Conservation (phyloP, 2,888 invertebrate genomes). For the Tetramorium bicarinatum region DNA sequence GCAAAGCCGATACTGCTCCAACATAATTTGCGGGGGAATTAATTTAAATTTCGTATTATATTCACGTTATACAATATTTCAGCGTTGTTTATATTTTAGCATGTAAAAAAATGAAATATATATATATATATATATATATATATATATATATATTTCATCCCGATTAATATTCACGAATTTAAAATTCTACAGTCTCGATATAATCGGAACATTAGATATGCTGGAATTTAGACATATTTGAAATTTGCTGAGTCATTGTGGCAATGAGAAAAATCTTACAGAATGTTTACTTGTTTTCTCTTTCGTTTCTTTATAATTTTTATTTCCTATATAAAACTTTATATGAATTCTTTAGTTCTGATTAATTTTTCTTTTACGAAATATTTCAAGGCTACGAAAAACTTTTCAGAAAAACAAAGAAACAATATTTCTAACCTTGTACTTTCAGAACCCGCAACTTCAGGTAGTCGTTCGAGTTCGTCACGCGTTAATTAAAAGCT, state of each 20-base stretch:
- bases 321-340: too few species aligned
- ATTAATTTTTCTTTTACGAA: not conserved
- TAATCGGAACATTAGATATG: not conserved
- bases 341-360: not conserved
- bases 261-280: not conserved
- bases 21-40: conserved; percentile 11
- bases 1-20: conserved; percentile 21
- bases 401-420: not conserved
- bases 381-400: not conserved
- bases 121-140: not conserved
- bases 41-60: conserved; percentile 25
- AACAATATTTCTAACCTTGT: not conserved
- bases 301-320: too few species aligned
- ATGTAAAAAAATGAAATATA: not conserved
- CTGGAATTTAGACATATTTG: not conserved
- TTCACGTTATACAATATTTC: conserved; percentile 18
- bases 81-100: conserved; percentile 6
- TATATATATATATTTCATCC: not conserved
- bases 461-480: too few species aligned
- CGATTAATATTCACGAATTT: not conserved
- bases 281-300: not conserved
- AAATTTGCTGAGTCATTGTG: not conserved
- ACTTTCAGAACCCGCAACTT: too few species aligned
- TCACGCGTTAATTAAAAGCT: too few species aligned
- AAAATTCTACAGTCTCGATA: not conserved